These are phyloP conservation scores for Dendronephthya gigantea DNA, from an alignment of 64 coral and sea anemone genomes.

Conservation along the genomic window DNA sequence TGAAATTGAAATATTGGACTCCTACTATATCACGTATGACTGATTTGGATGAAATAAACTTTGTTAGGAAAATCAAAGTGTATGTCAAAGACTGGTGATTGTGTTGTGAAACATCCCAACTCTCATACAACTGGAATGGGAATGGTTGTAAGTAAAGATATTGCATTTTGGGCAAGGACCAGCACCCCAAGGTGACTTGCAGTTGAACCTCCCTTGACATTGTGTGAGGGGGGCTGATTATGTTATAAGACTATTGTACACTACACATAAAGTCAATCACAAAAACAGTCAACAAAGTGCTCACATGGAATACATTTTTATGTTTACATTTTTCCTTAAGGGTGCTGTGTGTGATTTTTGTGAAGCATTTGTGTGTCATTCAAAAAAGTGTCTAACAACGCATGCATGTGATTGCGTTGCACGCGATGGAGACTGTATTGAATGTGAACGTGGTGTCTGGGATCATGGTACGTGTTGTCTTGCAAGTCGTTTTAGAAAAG, in stretches of 20 bases:
- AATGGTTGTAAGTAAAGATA: slow-evolving; percentile 77
- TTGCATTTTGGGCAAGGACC: too few relatives aligned
- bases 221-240: too few relatives aligned
- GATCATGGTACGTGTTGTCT: slow-evolving; percentile 57
- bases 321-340: slow-evolving; percentile 26
- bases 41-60: neutral
- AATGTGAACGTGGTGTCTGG: slow-evolving; percentile 85
- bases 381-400: slow-evolving; percentile 80
- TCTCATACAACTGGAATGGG: slow-evolving; percentile 58
- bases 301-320: neutral
- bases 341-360: slow-evolving; percentile 99
- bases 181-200: too few relatives aligned
- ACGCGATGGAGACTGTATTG: slow-evolving; percentile 66
- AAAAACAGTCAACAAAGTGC: too few relatives aligned
- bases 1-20: too few relatives aligned
- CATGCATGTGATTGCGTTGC: slow-evolving; percentile 84
- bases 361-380: slow-evolving; percentile 93
- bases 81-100: slow-evolving; percentile 83
- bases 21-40: too few relatives aligned
- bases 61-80: slow-evolving; percentile 83
- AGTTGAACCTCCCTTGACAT: too few relatives aligned
- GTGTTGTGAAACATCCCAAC: slow-evolving; percentile 85
- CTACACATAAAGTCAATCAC: too few relatives aligned
- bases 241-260: too few relatives aligned
- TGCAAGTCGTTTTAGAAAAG: too few relatives aligned